Conservation (phyloP, 2,113 vertebrate species). For the Alces alces region DNA sequence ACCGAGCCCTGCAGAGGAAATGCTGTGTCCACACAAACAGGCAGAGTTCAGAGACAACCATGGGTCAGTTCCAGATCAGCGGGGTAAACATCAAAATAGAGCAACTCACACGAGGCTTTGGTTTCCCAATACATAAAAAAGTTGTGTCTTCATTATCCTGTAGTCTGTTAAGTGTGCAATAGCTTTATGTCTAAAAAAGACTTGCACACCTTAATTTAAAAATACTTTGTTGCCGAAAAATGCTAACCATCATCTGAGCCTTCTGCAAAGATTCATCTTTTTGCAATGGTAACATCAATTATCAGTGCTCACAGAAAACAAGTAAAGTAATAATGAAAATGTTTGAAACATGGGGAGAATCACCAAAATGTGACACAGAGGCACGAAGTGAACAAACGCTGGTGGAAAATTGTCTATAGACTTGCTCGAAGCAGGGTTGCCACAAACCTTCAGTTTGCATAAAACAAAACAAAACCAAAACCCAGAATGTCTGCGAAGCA, state of each 20-base stretch:
- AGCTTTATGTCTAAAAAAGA: neutral
- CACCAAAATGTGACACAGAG: neutral
- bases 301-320: neutral
- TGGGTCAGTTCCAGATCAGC: neutral
- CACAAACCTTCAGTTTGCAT: neutral
- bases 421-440: neutral
- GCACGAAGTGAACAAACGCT: neutral
- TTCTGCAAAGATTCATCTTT: neutral
- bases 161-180: neutral
- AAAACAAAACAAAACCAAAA: neutral
- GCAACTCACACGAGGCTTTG: neutral
- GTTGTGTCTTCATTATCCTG: neutral
- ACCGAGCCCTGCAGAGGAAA: neutral
- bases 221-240: neutral
- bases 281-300: neutral
- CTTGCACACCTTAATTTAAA: neutral
- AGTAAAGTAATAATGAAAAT: neutral
- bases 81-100: neutral
- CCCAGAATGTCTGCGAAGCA: neutral
- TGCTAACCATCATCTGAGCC: neutral
- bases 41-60: neutral
- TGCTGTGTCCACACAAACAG: fast-evolving
- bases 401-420: neutral
- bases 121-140: neutral
- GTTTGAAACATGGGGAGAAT: too few species aligned